A percentile compares a stretch with the other conserved stretches of the same genome.
These are phyloP conservation scores for Leptinotarsa rubiginosa DNA, from an alignment of 2,888 invertebrate species.

Conservation along the genomic window DNA sequence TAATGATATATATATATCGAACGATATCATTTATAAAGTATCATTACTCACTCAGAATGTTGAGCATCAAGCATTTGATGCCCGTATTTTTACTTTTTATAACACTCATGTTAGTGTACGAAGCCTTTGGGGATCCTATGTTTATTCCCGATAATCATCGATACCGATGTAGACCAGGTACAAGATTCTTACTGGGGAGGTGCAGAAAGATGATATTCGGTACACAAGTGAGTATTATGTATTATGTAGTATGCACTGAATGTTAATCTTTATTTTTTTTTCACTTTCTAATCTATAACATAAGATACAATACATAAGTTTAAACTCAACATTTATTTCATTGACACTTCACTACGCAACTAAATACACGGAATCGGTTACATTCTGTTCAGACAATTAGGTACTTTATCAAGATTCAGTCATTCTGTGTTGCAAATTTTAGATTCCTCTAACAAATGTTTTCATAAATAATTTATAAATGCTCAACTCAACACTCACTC, in stretches of 20 bases:
- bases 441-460: too few relatives aligned
- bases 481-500: too few relatives aligned
- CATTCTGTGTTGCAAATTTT: too few relatives aligned
- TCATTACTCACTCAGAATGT: neutral
- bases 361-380: too few relatives aligned
- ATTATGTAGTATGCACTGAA: neutral
- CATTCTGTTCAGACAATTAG: too few relatives aligned
- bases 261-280: too few relatives aligned
- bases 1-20: neutral
- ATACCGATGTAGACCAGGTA: neutral
- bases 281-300: too few relatives aligned
- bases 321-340: too few relatives aligned
- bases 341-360: too few relatives aligned
- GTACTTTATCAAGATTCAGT: too few relatives aligned
- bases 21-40: neutral
- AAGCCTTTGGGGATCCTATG: neutral
- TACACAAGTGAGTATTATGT: neutral
- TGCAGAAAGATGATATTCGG: neutral
- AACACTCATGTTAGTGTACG: conserved; percentile 4
- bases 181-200: neutral
- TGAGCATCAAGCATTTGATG: neutral
- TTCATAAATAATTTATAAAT: too few relatives aligned
- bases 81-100: neutral
- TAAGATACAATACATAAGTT: too few relatives aligned
- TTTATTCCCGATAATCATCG: neutral